These are phyloP conservation scores for Acronicta aceris DNA, from an alignment of 2,888 invertebrate genomes.

Conservation along the genomic window DNA sequence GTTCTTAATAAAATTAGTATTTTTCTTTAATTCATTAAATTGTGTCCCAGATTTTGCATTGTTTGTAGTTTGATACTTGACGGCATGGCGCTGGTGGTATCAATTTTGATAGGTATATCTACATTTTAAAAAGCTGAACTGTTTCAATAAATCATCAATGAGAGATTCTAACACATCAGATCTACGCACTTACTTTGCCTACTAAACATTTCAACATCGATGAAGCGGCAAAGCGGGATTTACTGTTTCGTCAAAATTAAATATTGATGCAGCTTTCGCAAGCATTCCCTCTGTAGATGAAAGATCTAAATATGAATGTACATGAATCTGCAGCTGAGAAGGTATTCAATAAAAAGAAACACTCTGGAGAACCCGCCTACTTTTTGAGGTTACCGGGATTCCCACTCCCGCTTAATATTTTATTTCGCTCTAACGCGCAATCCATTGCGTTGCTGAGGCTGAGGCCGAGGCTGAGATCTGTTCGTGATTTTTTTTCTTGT, in stretches of 20 bases:
- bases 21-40: too few relatives aligned
- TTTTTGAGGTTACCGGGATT: slow-evolving; percentile 71
- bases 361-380: slow-evolving; percentile 59
- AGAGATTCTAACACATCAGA: background rate
- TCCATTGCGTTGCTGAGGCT: slow-evolving; percentile 58
- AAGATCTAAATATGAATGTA: slow-evolving; percentile 46
- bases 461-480: slow-evolving; percentile 17
- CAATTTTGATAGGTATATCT: too few relatives aligned
- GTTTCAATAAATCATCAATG: background rate
- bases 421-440: slow-evolving; percentile 75
- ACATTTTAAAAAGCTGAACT: background rate
- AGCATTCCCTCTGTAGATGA: slow-evolving; percentile 44
- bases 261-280: slow-evolving; percentile 48
- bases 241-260: slow-evolving; percentile 52
- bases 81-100: too few relatives aligned
- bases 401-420: slow-evolving; percentile 75
- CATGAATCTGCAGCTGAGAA: slow-evolving; percentile 35
- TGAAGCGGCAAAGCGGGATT: slow-evolving; percentile 22
- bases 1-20: too few relatives aligned
- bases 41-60: too few relatives aligned
- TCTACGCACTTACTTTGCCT: slow-evolving; percentile 1
- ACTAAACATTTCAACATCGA: slow-evolving; percentile 24
- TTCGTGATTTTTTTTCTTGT: slow-evolving; percentile 48
- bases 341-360: slow-evolving; percentile 67
- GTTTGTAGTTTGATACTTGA: too few relatives aligned